These are phyloP conservation scores for Neolamprologus caudopunctatus DNA, from an alignment of 2,113 vertebrate species.

Conservation along the genomic window DNA sequence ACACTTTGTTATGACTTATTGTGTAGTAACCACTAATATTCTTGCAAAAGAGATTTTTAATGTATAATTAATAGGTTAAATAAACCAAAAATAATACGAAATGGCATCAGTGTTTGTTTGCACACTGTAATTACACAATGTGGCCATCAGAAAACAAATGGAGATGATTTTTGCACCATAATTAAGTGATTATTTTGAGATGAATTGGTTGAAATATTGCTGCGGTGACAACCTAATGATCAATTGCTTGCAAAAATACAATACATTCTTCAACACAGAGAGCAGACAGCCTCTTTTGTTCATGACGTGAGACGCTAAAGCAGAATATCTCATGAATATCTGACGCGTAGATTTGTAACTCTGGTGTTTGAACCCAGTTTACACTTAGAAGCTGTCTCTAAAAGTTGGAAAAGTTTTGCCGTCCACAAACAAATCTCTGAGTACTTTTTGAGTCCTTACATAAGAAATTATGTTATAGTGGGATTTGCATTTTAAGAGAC, in stretches of 20 bases:
- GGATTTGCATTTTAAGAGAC: background rate
- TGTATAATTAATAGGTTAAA: background rate
- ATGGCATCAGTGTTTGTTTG: background rate
- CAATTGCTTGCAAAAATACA: background rate
- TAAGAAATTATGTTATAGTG: background rate
- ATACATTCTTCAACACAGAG: background rate
- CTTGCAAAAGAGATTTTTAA: background rate
- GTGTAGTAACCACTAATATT: background rate
- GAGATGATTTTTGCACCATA: background rate
- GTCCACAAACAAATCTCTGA: background rate
- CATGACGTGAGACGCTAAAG: background rate
- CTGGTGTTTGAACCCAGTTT: background rate
- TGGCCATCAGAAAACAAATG: background rate
- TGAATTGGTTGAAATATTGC: background rate
- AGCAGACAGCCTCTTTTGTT: background rate
- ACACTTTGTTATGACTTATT: background rate
- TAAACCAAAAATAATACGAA: background rate
- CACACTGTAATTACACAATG: background rate
- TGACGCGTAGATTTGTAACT: fast-evolving
- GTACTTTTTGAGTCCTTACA: background rate
- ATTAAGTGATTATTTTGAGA: background rate
- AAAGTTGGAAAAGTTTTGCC: background rate
- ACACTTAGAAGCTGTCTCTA: background rate
- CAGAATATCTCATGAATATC: background rate
- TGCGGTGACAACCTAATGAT: background rate